Conservation (phyloP, 1,140 invertebrate genomes). For the Gonioctena quinquepunctata region DNA sequence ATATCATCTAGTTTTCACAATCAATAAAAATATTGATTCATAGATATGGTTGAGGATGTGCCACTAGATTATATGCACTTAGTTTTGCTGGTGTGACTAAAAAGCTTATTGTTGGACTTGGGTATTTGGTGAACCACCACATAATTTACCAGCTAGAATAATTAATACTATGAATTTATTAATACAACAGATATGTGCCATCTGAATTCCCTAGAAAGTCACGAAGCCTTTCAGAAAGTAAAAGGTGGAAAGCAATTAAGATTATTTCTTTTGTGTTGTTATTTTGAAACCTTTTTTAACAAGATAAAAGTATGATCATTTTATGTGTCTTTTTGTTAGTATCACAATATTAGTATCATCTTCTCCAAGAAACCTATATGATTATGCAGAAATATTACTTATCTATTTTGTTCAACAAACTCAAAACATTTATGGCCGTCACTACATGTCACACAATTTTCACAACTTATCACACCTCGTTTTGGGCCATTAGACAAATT, state of each 20-base stretch:
- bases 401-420: neutral
- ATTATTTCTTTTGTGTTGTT: constrained; percentile 1
- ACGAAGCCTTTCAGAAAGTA: neutral
- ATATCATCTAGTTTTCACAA: neutral
- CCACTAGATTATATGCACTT: constrained; percentile 9
- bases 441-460: constrained; percentile 3
- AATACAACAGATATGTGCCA: neutral
- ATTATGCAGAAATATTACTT: neutral
- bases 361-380: neutral
- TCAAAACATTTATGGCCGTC: neutral
- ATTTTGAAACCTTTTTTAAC: neutral
- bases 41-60: constrained; percentile 7
- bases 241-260: constrained; percentile 1
- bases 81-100: constrained; percentile 1
- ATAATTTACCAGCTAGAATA: neutral
- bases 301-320: neutral
- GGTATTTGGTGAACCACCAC: neutral
- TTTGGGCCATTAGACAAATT: neutral
- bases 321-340: neutral
- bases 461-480: neutral
- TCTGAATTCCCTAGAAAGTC: neutral
- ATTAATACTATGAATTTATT: neutral
- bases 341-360: neutral
- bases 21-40: neutral
- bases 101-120: neutral